Evolutionary conservation across 2,113 vertebrate species (phyloP).

Genomic region (Hemibagrus wyckioides): DNA sequence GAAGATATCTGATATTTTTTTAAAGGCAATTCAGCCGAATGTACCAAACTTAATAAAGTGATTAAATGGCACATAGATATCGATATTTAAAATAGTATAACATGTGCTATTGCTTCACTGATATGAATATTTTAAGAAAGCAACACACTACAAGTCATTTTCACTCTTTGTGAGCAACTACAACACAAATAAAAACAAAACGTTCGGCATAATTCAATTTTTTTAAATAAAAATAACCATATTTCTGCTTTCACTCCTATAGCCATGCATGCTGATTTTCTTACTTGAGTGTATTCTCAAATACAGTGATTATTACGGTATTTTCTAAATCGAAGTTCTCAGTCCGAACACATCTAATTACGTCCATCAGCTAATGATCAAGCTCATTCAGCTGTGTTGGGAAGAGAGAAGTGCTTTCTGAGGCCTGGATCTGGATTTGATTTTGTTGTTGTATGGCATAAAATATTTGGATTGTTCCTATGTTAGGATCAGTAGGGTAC

Average conservation of each 20-base stretch:
- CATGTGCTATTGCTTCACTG: background rate
- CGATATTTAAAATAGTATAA: background rate
- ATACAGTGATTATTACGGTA: background rate
- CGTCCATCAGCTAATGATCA: background rate
- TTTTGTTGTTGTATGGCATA: background rate
- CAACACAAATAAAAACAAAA: background rate
- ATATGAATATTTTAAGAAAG: background rate
- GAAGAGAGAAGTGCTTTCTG: background rate
- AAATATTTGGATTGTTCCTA: background rate
- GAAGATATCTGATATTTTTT: background rate
- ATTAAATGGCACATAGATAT: background rate
- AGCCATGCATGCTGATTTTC: background rate
- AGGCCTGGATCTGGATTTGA: background rate
- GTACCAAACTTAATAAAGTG: too few relatives aligned
- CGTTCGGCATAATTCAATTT: background rate
- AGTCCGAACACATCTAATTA: background rate
- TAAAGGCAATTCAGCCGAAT: background rate
- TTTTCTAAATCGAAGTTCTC: background rate
- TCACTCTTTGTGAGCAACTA: background rate
- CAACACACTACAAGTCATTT: too few relatives aligned
- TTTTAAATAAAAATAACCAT: background rate
- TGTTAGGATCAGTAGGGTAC: background rate
- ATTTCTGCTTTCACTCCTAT: background rate
- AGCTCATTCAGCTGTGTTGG: background rate
- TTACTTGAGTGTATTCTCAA: too few relatives aligned